phyloP scores from a whole-genome alignment of 1,140 invertebrate genomes.

The Scylla paramamosain region DNA sequence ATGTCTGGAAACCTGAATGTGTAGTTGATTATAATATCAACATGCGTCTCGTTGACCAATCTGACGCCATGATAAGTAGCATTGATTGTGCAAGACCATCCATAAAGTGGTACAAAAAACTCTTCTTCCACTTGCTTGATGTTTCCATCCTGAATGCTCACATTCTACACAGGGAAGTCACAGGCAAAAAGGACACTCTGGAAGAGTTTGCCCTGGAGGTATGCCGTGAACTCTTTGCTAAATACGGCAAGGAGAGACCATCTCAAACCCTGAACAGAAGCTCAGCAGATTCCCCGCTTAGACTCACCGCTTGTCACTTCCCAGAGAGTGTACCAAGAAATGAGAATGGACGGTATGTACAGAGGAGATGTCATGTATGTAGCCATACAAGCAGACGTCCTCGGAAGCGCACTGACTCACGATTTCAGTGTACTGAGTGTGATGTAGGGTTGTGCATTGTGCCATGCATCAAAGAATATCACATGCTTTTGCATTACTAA shows the following conservation, averaged over 20 bases:
- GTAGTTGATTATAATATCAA: constrained; percentile 27
- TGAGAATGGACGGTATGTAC: background rate
- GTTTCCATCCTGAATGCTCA: constrained; percentile 15
- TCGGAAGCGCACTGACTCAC: no score
- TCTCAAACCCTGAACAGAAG: background rate
- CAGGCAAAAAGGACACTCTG: background rate
- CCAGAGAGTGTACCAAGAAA: background rate
- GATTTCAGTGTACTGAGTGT: no score
- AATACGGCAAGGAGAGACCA: background rate
- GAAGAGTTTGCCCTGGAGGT: background rate
- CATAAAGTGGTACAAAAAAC: constrained; percentile 34
- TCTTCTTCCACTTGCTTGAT: constrained; percentile 22
- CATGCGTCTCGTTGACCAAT: constrained; percentile 29
- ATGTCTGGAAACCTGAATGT: background rate
- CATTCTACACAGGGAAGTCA: background rate
- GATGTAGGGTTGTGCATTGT: background rate
- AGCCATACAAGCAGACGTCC: background rate
- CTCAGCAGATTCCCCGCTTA: background rate
- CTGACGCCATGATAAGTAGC: background rate
- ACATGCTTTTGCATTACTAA: no score
- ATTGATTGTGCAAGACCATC: background rate
- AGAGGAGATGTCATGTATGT: background rate
- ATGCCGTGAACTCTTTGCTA: background rate
- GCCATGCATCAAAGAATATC: background rate
- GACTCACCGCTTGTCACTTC: background rate